These are phyloP conservation scores for Pristionchus maxplancki DNA, from an alignment of 2,888 invertebrate species.

Conservation along the genomic window DNA sequence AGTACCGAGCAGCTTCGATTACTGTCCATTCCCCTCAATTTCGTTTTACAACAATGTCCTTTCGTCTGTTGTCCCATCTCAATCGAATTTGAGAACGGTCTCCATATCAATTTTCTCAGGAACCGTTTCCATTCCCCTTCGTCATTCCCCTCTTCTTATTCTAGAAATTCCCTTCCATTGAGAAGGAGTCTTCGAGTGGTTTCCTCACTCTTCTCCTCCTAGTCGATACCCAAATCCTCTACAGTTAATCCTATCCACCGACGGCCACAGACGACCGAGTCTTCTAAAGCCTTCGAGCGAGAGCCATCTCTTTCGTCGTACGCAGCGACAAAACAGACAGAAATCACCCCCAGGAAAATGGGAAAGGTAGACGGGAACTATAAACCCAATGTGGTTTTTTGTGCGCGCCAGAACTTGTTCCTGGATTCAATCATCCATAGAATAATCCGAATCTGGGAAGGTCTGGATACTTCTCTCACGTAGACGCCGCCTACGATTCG, in stretches of 20 bases:
- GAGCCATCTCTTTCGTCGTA: background rate
- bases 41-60: background rate
- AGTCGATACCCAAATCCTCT: slow-evolving; percentile 38
- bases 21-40: background rate
- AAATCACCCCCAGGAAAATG: background rate
- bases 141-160: background rate
- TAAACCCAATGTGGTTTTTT: no score
- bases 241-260: slow-evolving; percentile 40
- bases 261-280: background rate
- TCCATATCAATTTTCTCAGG: slow-evolving; percentile 8
- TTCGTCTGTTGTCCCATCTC: background rate
- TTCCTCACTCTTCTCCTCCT: background rate
- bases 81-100: background rate
- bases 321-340: slow-evolving; percentile 3
- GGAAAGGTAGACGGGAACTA: background rate
- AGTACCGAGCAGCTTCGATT: background rate
- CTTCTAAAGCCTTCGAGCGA: slow-evolving; percentile 8
- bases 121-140: background rate
- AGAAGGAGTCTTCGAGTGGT: slow-evolving; percentile 1
- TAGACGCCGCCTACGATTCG: background rate
- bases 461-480: background rate
- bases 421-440: background rate
- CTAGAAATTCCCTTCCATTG: slow-evolving; percentile 13
- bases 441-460: background rate
- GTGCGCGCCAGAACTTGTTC: no score